Base-by-base conservation (phyloP, 2,113 vertebrate genomes). In the Calidris pugnax region DNA sequence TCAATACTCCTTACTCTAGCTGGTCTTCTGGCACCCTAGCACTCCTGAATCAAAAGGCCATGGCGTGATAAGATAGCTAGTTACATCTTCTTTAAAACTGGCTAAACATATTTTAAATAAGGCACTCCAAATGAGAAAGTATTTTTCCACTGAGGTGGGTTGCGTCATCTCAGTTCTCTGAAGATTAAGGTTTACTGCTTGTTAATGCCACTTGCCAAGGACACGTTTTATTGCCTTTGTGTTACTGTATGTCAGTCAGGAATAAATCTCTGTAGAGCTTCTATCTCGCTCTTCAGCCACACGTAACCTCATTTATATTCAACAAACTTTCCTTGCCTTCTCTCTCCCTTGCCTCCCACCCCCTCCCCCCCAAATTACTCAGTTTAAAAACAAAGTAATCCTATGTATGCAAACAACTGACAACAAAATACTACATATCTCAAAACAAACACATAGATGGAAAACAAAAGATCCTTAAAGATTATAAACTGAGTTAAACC, bases 231-330 rank as follows among this genome's bases (percentile, higher is more conserved):
- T 81, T 93, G 79, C 95, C 94, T 98, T 97, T 97, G 97, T 98
- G 87, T 95, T 97, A 94, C 92, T 97, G 90, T 95, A 85, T 64
- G 88, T 96, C 97, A 95, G 95, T 97, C 95, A 97, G 94, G 96
- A 98, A 96, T 92, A 97, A 98, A 97, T 97, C 95, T 97, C 98
- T 35, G 94, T 6, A 96, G 84, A 96, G 97, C 90, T 93, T 92
- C 96, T 96, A 95, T 96, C 96, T 97, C 32, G 2, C 90, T 95
- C 97, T 97, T 93, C 93, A 98, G 95, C 91, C 90, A 96, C 90
- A 96, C 37, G 41, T 91, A 92, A 84, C 92, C 97, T 98, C 97
- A 98, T 98, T 98, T 96, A 97, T 96, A 98, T 98, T 98, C 98
- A 67, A 78, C 96, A 98, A 98, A 98, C 97, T 98, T 97, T 95